Evolutionary conservation across 2,797 vertebrate species (phyloP).

Genomic region (Rhinoraja longicauda): DNA sequence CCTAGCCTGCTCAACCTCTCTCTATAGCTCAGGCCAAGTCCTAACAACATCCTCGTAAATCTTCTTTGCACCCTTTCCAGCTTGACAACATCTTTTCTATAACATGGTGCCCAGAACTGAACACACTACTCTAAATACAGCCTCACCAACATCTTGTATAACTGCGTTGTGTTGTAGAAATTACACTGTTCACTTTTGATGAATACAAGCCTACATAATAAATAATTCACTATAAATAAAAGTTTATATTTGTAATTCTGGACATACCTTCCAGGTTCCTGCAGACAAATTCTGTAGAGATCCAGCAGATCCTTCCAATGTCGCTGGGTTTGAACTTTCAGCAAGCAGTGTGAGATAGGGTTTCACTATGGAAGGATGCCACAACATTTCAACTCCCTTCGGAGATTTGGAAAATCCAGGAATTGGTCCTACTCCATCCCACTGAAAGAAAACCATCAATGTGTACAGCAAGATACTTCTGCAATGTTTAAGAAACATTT

Average conservation of each 20-base stretch:
- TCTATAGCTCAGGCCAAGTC: too few species aligned
- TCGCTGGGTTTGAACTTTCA: constrained; percentile 95
- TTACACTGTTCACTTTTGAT: neutral
- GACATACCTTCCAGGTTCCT: constrained; percentile 90
- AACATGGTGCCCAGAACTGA: too few species aligned
- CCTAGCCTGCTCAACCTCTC: too few species aligned
- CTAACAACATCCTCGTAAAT: too few species aligned
- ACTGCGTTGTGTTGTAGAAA: neutral
- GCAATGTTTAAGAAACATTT: too few species aligned
- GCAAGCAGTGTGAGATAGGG: constrained; percentile 91
- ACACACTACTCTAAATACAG: too few species aligned
- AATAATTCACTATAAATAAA: neutral
- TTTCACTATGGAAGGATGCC: constrained; percentile 94
- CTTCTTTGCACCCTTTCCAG: too few species aligned
- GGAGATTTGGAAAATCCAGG: constrained; percentile 91
- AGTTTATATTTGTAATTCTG: neutral
- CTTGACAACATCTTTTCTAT: too few species aligned
- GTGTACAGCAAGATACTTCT: neutral
- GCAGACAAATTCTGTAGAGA: constrained; percentile 96
- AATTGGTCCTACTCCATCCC: constrained; percentile 94
- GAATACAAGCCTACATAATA: neutral
- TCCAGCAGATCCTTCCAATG: constrained; percentile 90
- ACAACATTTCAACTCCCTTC: constrained; percentile 95
- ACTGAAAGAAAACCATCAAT: constrained; percentile 59
- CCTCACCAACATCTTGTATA: neutral